Conservation (phyloP, 2,888 invertebrate genomes). For the Eupithecia abbreviata region DNA sequence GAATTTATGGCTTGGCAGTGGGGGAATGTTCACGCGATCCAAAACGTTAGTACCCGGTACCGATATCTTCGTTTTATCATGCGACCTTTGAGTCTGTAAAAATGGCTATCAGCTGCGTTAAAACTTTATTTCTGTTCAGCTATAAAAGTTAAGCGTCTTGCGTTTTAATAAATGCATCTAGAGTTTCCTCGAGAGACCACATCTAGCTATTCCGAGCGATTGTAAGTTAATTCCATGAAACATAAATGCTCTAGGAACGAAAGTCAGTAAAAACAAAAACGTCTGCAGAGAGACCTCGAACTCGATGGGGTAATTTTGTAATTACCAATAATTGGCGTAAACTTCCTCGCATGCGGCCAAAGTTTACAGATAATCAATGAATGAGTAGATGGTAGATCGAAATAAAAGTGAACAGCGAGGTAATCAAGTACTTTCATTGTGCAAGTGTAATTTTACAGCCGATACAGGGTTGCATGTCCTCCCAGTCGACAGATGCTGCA, state of each 20-base stretch:
- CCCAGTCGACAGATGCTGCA: slow-evolving; percentile 57
- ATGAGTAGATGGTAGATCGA: slow-evolving; percentile 8
- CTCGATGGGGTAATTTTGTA: slow-evolving; percentile 31
- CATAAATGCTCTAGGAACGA: background rate
- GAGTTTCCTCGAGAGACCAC: slow-evolving; percentile 2
- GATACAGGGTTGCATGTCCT: slow-evolving; percentile 42
- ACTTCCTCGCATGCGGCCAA: slow-evolving; percentile 29
- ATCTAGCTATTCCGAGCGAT: slow-evolving; percentile 2
- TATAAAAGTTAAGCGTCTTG: slow-evolving; percentile 6
- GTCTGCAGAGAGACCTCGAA: background rate
- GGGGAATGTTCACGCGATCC: slow-evolving; percentile 71
- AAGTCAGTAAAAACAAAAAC: background rate
- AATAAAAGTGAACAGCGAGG: slow-evolving; percentile 9
- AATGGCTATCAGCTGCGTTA: slow-evolving; percentile 43
- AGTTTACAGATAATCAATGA: slow-evolving; percentile 28
- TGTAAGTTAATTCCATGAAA: background rate
- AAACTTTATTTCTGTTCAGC: slow-evolving; percentile 24
- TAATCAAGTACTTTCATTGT: background rate
- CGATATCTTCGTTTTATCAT: slow-evolving; percentile 67
- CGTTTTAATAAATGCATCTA: slow-evolving; percentile 6
- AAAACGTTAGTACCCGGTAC: slow-evolving; percentile 70
- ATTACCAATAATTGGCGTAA: slow-evolving; percentile 31
- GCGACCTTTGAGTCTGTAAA: slow-evolving; percentile 71
- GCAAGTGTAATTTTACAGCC: slow-evolving; percentile 35
- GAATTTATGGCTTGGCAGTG: slow-evolving; percentile 45